Base-by-base conservation (phyloP, 2,888 invertebrate genomes). In the Callosobruchus maculatus region DNA sequence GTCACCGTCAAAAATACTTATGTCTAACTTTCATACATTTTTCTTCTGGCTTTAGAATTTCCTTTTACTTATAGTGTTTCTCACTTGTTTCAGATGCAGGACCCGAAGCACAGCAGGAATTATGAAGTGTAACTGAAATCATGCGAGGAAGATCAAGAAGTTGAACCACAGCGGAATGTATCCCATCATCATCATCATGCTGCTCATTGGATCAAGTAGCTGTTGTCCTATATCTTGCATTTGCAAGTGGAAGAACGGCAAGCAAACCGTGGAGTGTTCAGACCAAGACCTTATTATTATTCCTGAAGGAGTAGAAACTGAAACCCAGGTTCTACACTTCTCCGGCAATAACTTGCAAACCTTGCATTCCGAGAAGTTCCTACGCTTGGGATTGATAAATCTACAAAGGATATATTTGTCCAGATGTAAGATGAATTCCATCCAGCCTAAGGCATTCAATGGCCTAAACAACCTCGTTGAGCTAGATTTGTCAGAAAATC, bases 201-300 rank as follows among this genome's bases (percentile, higher is more conserved):
- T 74, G 30, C 68, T 72, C 22, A 68, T 74, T 71, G 74, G 73
- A 21, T 70, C 71, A 22, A 22, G 21, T 21, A 72, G 66, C 30
- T 71, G 76, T 71, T 81, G 81, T 72, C 80, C 81, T 67, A 75
- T 78, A 69, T 77, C 92, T 79, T 97, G 97, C 87, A 89, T 92
- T 74, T 97, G 97, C 89, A 96, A 95, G 86, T 97, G 97, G 97
- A 96, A 96, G 87, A 93, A 94, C 84, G 97, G 97, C 71, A 97
- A 97, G 84, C 93, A 96, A 85, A 94, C 95, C 80, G 96, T 96
- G 71, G 96, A 97, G 86, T 97, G 97, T 87, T 91, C 93, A 71
- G 92, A 93, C 77, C 93, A 93, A 84, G 92, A 92, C 73, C 88
- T 97, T 73, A 91, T 93, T 78, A 90, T 91, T 18, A 92, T 97